A percentile compares a stretch with the other conserved stretches of the same genome.
phyloP scores from a whole-genome alignment of 2,888 invertebrate species.

The Agriopis aurantiaria region DNA sequence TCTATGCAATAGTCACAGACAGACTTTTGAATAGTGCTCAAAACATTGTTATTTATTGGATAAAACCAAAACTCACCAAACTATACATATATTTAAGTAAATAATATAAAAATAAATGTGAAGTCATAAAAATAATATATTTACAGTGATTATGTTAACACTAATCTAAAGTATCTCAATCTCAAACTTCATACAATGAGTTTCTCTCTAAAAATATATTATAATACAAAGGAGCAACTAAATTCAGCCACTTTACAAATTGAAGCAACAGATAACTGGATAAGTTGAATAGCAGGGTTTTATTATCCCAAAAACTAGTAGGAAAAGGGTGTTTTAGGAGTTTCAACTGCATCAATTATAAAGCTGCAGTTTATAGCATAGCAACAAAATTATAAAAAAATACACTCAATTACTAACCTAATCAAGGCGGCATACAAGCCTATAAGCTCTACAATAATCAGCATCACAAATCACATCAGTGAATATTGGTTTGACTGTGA shows the following conservation, averaged over 20 bases:
- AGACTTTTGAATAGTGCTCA: conserved; percentile 42
- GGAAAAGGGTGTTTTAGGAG: neutral
- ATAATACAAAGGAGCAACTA: conserved; percentile 50
- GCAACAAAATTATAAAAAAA: conserved; percentile 37
- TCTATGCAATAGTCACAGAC: conserved; percentile 36
- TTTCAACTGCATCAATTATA: conserved; percentile 4
- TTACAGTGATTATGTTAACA: conserved; percentile 70
- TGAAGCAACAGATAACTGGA: neutral
- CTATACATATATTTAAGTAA: conserved; percentile 71
- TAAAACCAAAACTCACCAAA: conserved; percentile 65
- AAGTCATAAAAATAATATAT: conserved; percentile 62
- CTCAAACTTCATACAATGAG: conserved; percentile 42
- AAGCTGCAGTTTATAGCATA: conserved; percentile 47
- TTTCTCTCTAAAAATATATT: conserved; percentile 46
- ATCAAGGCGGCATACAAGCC: conserved; percentile 32
- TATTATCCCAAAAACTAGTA: neutral
- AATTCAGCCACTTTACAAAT: conserved; percentile 31
- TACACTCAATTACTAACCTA: conserved; percentile 37
- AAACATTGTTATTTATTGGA: conserved; percentile 58
- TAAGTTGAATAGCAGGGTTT: neutral
- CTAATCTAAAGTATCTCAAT: conserved; percentile 57
- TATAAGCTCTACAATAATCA: conserved; percentile 31
- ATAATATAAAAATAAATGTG: conserved; percentile 72
- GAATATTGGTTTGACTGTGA: conserved; percentile 9
- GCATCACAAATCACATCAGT: conserved; percentile 28